These are phyloP conservation scores for Holacanthella duospinosa DNA, from an alignment of 2,888 invertebrate species.

Conservation along the genomic window DNA sequence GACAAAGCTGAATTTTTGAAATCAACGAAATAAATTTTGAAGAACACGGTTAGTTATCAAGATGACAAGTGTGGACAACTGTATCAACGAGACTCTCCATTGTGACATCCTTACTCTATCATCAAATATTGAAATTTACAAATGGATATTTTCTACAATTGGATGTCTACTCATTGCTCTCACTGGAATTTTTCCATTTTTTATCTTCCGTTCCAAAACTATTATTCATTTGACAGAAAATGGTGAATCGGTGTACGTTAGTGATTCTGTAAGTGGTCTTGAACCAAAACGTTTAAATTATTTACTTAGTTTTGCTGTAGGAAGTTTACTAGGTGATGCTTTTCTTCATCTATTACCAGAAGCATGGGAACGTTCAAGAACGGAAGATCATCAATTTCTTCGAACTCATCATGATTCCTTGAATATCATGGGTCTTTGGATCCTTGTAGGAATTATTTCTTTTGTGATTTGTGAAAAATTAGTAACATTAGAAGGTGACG, in stretches of 20 bases:
- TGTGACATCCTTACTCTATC: neutral
- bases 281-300: conserved; percentile 49
- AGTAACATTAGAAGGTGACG: conserved; percentile 44
- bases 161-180: neutral
- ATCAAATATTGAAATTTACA: neutral
- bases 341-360: conserved; percentile 91
- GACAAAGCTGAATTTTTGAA: no score
- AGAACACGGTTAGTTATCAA: no score
- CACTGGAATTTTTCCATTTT: conserved; percentile 1
- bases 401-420: conserved; percentile 27
- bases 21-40: no score
- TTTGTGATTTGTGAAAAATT: conserved; percentile 87
- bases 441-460: conserved; percentile 73
- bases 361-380: conserved; percentile 56
- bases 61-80: no score
- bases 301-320: conserved; percentile 88
- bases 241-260: neutral
- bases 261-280: conserved; percentile 19
- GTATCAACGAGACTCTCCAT: neutral
- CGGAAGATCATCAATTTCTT: conserved; percentile 48
- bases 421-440: conserved; percentile 56
- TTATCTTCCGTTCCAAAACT: neutral
- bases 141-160: neutral
- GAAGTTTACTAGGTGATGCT: conserved; percentile 87
- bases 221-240: neutral